These are phyloP conservation scores for Bos javanicus DNA, from an alignment of 2,113 vertebrate species.

Conservation along the genomic window DNA sequence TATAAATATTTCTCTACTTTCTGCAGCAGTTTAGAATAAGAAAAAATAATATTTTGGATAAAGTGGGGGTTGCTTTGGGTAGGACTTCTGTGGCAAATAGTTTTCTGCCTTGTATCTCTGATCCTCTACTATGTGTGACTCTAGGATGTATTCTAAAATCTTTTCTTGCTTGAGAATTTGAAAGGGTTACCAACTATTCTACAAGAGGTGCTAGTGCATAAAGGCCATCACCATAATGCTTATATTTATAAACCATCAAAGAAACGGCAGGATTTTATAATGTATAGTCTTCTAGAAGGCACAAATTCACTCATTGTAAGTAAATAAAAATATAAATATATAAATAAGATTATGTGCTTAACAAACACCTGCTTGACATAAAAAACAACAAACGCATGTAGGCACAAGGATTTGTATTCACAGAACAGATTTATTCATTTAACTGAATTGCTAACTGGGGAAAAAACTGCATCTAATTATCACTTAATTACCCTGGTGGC, in stretches of 20 bases:
- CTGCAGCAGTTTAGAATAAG: not conserved
- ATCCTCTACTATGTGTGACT: not conserved
- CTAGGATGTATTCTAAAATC: not conserved
- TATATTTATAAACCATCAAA: not conserved
- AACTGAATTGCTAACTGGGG: not conserved
- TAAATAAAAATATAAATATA: not conserved
- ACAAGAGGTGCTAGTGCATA: not conserved
- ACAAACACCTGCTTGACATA: not conserved
- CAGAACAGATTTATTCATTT: not conserved
- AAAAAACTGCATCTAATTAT: not conserved
- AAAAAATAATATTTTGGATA: not conserved
- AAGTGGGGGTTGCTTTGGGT: not conserved
- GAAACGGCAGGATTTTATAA: not conserved
- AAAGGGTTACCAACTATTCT: not conserved
- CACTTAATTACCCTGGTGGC: not conserved
- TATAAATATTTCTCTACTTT: not conserved
- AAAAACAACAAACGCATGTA: not conserved
- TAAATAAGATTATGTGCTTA: not conserved
- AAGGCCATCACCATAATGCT: not conserved
- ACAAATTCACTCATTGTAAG: not conserved
- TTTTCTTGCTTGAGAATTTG: not conserved
- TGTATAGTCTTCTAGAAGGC: not conserved
- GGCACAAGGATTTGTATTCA: not conserved
- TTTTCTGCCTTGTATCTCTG: not conserved
- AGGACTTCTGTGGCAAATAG: not conserved